Evolutionary conservation across 2,113 vertebrate genomes (phyloP), one percentile per base, ranked within the genome.

Genomic region (Platichthys stellatus): DNA sequence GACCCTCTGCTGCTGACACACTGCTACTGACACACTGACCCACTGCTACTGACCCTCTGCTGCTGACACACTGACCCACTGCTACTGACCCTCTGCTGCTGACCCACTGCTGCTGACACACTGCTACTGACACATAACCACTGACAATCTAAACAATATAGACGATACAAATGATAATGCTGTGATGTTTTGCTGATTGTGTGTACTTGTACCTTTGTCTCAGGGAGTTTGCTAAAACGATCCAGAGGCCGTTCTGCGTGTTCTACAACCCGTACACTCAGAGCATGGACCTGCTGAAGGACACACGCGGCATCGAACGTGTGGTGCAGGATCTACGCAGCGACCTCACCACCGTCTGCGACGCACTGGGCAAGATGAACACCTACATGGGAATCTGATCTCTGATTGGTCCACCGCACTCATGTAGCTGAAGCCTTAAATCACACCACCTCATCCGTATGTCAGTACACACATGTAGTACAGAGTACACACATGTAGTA

Each of bases 261-360:
- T 97, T 97, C 92, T 99, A 99, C 92, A 98, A 99, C 91, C 98
- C 98, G 8, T 99, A 98, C 80, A 99, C 98, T 0, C 97, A 98
- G 93, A 98, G 97, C 80, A 86, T 99, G 58, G 97, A 99, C 91
- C 96, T 98, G 84, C 94, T 99, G 75, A 98, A 98, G 89, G 97
- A 99, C 88, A 97, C 97, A 35, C 94, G 95, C 83, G 96, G 96
- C 88, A 97, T 99, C 72, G 97, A 99, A 88, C 95, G 96, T 0
- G 96, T 99, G 78, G 97, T 99, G 21, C 97, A 97, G 81, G 97
- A 98, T 83, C 96, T 99, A 26, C 96, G 98, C 82, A 96, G 97
- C 0, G 97, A 99, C 94, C 92, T 99, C 59, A 98, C 96, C 91
- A 98, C 96, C 0, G 96, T 99, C 86, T 98, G 97, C 40, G 97